Evolutionary conservation across 2,797 vertebrate species (phyloP).

Genomic region (Coilia nasus): DNA sequence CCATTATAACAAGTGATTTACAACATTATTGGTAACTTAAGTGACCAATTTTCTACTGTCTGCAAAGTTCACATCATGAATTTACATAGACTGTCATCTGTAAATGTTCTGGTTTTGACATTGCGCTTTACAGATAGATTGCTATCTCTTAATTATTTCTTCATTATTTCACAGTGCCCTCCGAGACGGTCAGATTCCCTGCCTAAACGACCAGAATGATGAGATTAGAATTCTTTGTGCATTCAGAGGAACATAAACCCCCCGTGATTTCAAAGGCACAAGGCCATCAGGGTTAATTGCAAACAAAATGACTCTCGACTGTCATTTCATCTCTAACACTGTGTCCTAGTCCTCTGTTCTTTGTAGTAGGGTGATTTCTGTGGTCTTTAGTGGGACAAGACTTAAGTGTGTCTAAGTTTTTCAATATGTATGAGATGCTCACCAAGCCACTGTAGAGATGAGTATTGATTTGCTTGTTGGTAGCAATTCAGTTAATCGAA

Average conservation of each 20-base stretch:
- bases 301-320: slow-evolving; percentile 13
- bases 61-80: background rate
- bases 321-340: background rate
- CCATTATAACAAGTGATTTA: background rate
- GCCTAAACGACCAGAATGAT: slow-evolving; percentile 6
- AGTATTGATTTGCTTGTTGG: background rate
- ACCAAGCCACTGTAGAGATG: background rate
- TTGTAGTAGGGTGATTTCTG: background rate
- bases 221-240: slow-evolving; percentile 25
- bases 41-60: background rate
- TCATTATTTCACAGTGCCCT: background rate
- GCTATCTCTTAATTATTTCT: background rate
- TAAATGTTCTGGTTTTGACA: slow-evolving; percentile 14
- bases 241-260: slow-evolving; percentile 20
- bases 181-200: background rate
- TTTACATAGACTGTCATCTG: slow-evolving; percentile 8
- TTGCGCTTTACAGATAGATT: slow-evolving; percentile 14
- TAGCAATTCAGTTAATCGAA: background rate
- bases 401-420: background rate
- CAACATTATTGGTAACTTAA: background rate
- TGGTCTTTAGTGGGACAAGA: background rate
- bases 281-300: slow-evolving; percentile 17
- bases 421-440: background rate
- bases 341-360: slow-evolving; percentile 7
- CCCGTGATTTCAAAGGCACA: slow-evolving; percentile 14